These are phyloP conservation scores for Rhynchonycteris naso DNA, from an alignment of 2,797 vertebrate species.

Conservation along the genomic window DNA sequence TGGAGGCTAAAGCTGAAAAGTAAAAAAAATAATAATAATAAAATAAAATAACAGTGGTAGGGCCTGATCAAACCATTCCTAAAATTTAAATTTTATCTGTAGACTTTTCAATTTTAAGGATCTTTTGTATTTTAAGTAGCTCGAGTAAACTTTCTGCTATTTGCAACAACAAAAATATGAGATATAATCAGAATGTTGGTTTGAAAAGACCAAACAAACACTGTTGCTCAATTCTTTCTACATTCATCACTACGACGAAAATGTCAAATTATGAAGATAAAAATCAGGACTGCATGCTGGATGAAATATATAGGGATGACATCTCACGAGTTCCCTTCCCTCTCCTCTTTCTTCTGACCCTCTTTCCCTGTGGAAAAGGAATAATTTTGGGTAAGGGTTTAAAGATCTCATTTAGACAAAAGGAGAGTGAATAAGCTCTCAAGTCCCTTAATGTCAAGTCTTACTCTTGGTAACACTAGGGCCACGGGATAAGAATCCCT, in stretches of 20 bases:
- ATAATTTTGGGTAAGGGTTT: conserved; percentile 45
- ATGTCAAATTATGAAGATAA: conserved; percentile 59
- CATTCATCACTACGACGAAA: conserved; percentile 52
- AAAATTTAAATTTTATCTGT: not conserved
- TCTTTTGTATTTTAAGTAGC: conserved; percentile 13
- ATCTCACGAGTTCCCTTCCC: not conserved
- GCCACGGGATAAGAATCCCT: conserved; percentile 63
- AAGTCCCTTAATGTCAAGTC: conserved; percentile 58
- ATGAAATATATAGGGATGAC: not conserved
- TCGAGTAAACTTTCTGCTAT: not conserved
- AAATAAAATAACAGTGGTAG: accelerated
- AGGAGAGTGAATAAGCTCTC: conserved; percentile 33
- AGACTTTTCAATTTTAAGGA: not conserved
- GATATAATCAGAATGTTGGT: not conserved
- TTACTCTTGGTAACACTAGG: not conserved
- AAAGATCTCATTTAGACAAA: conserved; percentile 76
- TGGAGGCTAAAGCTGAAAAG: not conserved
- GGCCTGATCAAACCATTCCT: not conserved
- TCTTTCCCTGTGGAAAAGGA: conserved; percentile 16
- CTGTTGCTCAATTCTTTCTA: conserved; percentile 21
- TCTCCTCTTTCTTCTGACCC: not conserved
- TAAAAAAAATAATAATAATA: not conserved
- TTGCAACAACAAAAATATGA: not conserved
- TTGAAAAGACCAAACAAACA: conserved; percentile 39
- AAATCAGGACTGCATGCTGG: not conserved